Evolutionary conservation across 2,113 vertebrate species (phyloP), one percentile per base, ranked within the genome.

Genomic region (Raja brachyura): DNA sequence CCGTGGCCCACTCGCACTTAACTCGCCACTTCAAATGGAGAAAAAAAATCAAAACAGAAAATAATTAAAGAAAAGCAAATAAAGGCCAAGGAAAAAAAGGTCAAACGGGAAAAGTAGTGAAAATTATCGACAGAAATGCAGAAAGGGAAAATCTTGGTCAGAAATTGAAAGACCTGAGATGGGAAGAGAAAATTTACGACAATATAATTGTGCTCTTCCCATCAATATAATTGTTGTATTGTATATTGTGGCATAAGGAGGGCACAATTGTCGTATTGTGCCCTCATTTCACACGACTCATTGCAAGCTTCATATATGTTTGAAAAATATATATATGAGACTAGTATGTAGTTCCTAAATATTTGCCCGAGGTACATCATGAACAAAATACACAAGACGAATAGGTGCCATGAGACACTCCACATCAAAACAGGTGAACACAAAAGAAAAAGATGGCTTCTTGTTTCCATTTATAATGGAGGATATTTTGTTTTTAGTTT

Each of bases 41-140:
- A 78, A 31, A 39, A 92, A 33, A 39, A 68, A 73, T 92, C 63
- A 70, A 73, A 68, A 92, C 88, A 70, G 61, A 73, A 70, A 92
- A 61, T 92, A 68, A 92, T 73, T 73, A 73, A 92, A 66, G 31
- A 88, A 66, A 66, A 18, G 28, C 4, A 31, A 39, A 18, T 73
- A 25, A 73, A 25, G 33, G 88, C n/a, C n/a, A 33, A 73, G 66
- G 25, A 31, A 39, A 61, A 85, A 56, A 54, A 81, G 22, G 33
- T 39, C 0, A 20, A 20, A 25, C 10, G 68, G 31, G 68, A 39
- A 73, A 92, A 74, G 63, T 22, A 54, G 20, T 70, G 68, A 73
- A 92, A 28, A 28, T 88, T 18, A 63, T 63, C 31, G 63, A 63
- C 4, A 66, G 11, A 88, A 88, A 31, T 1, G 31, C 59, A 31